These are phyloP conservation scores for Caenorhabditis briggsae DNA, from an alignment of 1,140 invertebrate genomes.

Conservation along the genomic window DNA sequence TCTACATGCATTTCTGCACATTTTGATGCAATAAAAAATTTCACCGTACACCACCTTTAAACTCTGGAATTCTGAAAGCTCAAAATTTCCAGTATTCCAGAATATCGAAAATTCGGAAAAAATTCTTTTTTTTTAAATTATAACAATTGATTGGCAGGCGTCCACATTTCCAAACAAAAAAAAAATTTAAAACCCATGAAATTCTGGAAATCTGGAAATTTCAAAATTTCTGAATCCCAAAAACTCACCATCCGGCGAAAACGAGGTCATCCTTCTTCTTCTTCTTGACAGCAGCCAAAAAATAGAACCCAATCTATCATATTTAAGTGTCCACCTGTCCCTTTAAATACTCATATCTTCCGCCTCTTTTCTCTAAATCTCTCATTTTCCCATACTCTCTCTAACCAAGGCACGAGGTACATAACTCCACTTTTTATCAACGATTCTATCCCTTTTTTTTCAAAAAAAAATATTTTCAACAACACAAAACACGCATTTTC, in stretches of 20 bases:
- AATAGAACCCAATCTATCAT: neutral
- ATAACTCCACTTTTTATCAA: neutral
- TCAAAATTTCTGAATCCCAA: neutral
- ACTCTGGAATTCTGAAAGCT: too few relatives aligned
- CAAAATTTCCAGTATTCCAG: too few relatives aligned
- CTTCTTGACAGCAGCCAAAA: neutral
- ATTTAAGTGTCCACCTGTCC: neutral
- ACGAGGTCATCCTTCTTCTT: too few relatives aligned
- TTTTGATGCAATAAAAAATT: too few relatives aligned
- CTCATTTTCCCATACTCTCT: neutral
- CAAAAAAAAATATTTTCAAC: neutral
- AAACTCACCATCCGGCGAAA: neutral
- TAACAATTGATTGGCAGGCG: too few relatives aligned
- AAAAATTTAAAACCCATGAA: too few relatives aligned
- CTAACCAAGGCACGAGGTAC: neutral
- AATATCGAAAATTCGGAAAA: too few relatives aligned
- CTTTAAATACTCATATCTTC: neutral
- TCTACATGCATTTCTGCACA: too few relatives aligned
- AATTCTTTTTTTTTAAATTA: too few relatives aligned
- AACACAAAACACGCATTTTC: slow-evolving; percentile 18
- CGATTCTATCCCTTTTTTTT: neutral
- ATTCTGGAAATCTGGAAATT: too few relatives aligned
- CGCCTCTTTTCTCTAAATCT: neutral
- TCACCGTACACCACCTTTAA: too few relatives aligned
- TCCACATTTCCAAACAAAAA: too few relatives aligned